Conservation (phyloP, 2,888 invertebrate genomes). For the Tenthredo amoena region DNA sequence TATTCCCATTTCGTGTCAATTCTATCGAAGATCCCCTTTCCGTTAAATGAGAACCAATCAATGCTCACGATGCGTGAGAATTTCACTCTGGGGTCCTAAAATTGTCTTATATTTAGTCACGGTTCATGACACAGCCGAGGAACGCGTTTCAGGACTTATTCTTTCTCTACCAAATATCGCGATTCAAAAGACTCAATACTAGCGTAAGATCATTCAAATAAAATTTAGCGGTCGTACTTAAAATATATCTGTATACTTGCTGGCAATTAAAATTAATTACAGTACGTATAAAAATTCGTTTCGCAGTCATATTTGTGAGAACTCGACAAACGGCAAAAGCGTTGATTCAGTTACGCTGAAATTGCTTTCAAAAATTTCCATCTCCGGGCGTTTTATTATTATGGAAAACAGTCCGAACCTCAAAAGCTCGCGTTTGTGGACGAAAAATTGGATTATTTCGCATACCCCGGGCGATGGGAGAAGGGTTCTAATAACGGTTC, state of each 20-base stretch:
- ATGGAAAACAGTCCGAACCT: slow-evolving; percentile 20
- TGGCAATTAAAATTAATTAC: background rate
- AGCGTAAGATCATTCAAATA: background rate
- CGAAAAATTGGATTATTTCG: slow-evolving; percentile 4
- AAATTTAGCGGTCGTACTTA: background rate
- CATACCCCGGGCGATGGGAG: background rate
- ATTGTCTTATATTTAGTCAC: slow-evolving; percentile 21
- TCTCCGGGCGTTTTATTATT: slow-evolving; percentile 20
- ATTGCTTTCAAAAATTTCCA: slow-evolving; percentile 21
- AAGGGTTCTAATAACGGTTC: slow-evolving; percentile 6
- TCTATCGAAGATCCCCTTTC: background rate
- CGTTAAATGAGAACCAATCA: background rate
- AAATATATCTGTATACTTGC: background rate
- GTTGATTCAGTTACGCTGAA: slow-evolving; percentile 7
- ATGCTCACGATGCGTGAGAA: slow-evolving; percentile 38
- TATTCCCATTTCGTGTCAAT: slow-evolving; percentile 8
- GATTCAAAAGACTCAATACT: background rate
- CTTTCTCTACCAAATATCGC: background rate
- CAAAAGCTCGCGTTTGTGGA: slow-evolving; percentile 12
- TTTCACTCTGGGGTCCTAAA: background rate
- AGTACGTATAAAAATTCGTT: background rate
- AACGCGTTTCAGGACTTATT: background rate
- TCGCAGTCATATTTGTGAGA: slow-evolving; percentile 21
- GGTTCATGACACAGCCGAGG: slow-evolving; percentile 4
- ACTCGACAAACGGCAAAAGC: background rate